A percentile compares a stretch with the other conserved stretches of the same genome.
Conservation (phyloP, 2,113 vertebrate genomes). For the Illadopsis cleaveri region DNA sequence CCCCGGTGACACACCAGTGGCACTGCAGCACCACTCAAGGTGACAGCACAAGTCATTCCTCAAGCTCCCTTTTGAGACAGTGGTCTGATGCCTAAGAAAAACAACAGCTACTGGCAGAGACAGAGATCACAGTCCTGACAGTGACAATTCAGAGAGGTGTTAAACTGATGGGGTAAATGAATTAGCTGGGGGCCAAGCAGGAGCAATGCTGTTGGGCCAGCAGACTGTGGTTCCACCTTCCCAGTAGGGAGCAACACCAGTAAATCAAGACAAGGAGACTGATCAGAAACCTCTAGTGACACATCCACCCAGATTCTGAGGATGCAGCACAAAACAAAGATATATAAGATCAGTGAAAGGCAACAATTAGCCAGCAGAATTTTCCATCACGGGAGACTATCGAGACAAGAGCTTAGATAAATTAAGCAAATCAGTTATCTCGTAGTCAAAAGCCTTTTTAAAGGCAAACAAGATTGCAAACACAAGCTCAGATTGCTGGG, state of each 20-base stretch:
- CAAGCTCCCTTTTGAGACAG: not conserved
- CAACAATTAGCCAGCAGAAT: not conserved
- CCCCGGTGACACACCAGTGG: fast-evolving
- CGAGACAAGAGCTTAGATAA: not conserved
- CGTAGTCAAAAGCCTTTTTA: not conserved
- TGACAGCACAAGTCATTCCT: not conserved
- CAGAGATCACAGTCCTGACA: fast-evolving
- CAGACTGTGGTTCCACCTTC: not conserved
- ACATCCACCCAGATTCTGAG: not conserved
- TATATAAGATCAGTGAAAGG: not conserved
- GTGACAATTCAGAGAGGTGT: not conserved
- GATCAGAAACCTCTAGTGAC: not conserved
- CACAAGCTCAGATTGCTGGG: not conserved
- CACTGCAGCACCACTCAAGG: fast-evolving
- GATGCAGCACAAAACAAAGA: not conserved
- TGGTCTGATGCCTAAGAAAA: not conserved
- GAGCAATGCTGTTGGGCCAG: not conserved
- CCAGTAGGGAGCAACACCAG: not conserved
- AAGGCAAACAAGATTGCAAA: not conserved
- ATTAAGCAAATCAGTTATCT: not conserved
- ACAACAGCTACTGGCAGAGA: not conserved
- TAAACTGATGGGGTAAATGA: not conserved
- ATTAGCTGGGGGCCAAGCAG: not conserved
- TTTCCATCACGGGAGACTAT: not conserved
- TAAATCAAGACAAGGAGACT: not conserved